Base-by-base conservation (phyloP, 2,888 invertebrate species). In the Dinocampus coccinellae region DNA sequence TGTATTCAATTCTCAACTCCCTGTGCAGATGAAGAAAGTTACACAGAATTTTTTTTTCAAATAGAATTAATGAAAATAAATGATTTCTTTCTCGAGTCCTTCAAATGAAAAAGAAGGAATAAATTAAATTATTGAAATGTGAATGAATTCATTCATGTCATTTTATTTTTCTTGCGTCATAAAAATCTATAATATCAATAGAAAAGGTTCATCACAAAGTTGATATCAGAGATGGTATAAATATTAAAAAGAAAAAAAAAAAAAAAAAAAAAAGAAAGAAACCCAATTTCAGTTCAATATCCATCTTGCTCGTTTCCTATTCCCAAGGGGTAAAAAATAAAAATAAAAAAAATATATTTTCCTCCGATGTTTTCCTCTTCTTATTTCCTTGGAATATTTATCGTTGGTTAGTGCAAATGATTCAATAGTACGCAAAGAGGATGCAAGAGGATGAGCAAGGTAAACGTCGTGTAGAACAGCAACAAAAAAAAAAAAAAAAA, bases 121-220 rank as follows among this genome's bases (percentile, higher is more conserved):
- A 39, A 55, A 65, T 70, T 60, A 65, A 70, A 65, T n/a, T 60
- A 53, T 36, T 70, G 65, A 61, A 36, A 67, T 42, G 60, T 55
- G 55, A 65, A 65, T 65, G 65, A 65, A 66, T 70, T 61, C 47
- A 57, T 20, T 26, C 33, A 36, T 36, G 39, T 26, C 10, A 61
- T 11, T 55, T 55, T 9, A 3, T 29, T 16, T 16, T 60, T 60
- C n/a, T n/a, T n/a, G n/a, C n/a, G n/a, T n/a, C n/a, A n/a, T n/a
- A n/a, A n/a, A n/a, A n/a, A n/a, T n/a, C n/a, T n/a, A n/a, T 63
- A 52, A 29, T 39, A 64, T 52, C 64, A 58, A 69, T 64, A 42
- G 52, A 70, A 33, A 70, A 34, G 64, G 47, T 63, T 33, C 29
- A 16, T 33, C 70, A 39, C 58, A 39, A 64, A 63, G 42, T 64